These are phyloP conservation scores for Leptoclinus maculatus DNA, from an alignment of 2,797 vertebrate genomes.

Conservation along the genomic window DNA sequence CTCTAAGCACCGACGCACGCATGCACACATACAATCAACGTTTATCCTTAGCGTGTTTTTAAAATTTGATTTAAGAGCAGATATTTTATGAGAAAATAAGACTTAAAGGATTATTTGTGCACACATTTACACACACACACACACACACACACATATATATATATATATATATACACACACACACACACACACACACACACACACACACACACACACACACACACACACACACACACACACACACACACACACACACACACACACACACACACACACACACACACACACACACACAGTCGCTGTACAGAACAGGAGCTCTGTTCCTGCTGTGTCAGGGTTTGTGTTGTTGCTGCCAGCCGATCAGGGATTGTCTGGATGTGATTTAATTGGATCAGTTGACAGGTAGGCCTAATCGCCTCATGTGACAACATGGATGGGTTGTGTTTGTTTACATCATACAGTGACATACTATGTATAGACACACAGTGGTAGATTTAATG, in stretches of 20 bases:
- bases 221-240: conserved; percentile 11
- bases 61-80: background rate
- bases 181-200: conserved; percentile 24
- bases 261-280: conserved; percentile 23
- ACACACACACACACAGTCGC: background rate
- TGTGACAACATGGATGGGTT: conserved; percentile 16
- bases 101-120: background rate
- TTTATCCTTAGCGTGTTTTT: background rate
- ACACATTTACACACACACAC: conserved; percentile 24
- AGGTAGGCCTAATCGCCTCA: conserved; percentile 39
- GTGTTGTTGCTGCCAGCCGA: conserved; percentile 37
- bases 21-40: background rate
- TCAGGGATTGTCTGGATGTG: conserved; percentile 40
- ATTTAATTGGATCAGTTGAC: conserved; percentile 58
- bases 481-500: background rate
- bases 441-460: conserved; percentile 16
- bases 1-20: conserved; percentile 14
- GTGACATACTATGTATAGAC: background rate
- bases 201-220: conserved; percentile 23
- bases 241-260: conserved; percentile 25
- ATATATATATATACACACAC: background rate
- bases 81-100: background rate
- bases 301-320: background rate
- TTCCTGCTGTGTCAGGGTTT: conserved; percentile 49
- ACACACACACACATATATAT: background rate